Base-by-base conservation (phyloP, 1,140 invertebrate species). In the Venturia canescens region DNA sequence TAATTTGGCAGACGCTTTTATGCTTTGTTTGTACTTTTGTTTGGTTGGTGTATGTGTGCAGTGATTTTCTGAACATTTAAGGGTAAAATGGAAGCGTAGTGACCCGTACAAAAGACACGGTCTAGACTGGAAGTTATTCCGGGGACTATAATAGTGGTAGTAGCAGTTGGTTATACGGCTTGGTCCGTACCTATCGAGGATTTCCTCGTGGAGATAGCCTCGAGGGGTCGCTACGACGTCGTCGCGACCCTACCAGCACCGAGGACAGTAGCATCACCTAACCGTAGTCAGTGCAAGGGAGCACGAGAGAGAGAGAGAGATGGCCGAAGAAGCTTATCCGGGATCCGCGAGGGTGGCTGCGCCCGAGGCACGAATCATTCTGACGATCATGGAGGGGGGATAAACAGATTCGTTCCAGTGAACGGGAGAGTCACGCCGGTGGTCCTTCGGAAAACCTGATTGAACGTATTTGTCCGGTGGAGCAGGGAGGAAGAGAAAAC, bases 371-470 rank as follows among this genome's bases (percentile, higher is more conserved):
- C 78, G 67, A 80, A 80, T 74, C 66, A 80, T 80, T 72, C 57
- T 53, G 67, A 23, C 78, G 50, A 80, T 80, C 78, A 80, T 77
- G 18, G 75, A 27, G 26, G 67, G 31, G 77, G 78, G 70, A 80
- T 80, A 74, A 80, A 80, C 67, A 74, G 70, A 80, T 80, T 77
- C 57, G 75, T 77, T 44, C 75, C 75, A 38, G 21, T 60, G 75
- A 44, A 66, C 21, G 31, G 15, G 57, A 63, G 16, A 66, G 3
- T 77, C 53, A 34, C 57, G n/a, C n/a, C n/a, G 57, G 34, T 31
- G 31, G 75, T 66, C 75, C 26, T 60, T 69, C 3, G 75, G 53
- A 44, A 53, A 63, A 77, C 75, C 57, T 77, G 75, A 77, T 77
- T 77, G 75, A 77, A 77, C 75, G 60, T 77, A 77, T 77, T 77